phyloP scores from a whole-genome alignment of 2,113 vertebrate species.

The Holacanthus passer region DNA sequence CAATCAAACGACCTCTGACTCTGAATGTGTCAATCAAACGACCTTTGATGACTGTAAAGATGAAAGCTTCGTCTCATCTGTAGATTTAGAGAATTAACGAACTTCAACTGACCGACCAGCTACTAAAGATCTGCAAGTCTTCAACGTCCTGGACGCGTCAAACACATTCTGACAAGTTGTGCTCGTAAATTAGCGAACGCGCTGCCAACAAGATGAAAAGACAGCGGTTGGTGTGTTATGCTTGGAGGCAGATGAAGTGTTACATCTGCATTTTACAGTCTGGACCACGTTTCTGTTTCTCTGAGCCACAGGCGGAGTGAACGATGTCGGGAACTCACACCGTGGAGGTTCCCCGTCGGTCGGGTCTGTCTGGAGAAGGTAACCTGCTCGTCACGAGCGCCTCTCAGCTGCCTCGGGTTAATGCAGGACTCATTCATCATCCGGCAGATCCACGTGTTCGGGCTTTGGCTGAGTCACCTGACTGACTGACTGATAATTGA shows the following conservation, averaged over 20 bases:
- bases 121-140: slow-evolving; percentile 3
- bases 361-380: slow-evolving; percentile 6
- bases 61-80: not conserved
- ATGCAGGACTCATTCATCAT: too few relatives aligned
- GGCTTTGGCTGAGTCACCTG: not conserved
- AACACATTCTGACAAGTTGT: slow-evolving; percentile 4
- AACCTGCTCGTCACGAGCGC: not conserved
- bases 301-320: not conserved
- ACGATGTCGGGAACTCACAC: not conserved
- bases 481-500: not conserved
- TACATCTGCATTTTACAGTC: too few relatives aligned
- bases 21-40: too few relatives aligned
- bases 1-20: too few relatives aligned
- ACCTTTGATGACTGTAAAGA: too few relatives aligned
- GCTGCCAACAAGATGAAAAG: slow-evolving; percentile 30
- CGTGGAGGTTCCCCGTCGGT: slow-evolving; percentile 3
- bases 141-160: not conserved
- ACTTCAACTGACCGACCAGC: too few relatives aligned
- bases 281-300: too few relatives aligned
- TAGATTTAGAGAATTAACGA: not conserved
- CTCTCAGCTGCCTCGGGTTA: not conserved
- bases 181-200: not conserved
- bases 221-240: not conserved
- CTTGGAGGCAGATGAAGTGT: slow-evolving; percentile 28
- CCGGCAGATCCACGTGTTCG: not conserved